Base-by-base conservation (phyloP, 2,113 vertebrate species). In the Lynx canadensis region DNA sequence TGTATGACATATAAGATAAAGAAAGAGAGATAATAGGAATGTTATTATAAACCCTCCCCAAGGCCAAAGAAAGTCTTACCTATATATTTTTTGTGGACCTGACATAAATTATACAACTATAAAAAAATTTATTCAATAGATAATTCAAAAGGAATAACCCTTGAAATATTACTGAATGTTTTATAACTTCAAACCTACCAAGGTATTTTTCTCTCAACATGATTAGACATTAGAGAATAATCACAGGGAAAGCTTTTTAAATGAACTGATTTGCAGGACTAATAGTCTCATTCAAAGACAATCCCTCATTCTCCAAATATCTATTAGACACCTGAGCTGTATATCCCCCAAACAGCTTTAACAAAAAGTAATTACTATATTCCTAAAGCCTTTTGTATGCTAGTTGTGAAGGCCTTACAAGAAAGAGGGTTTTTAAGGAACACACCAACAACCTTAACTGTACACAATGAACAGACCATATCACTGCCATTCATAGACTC, bases 211-310 rank as follows among this genome's bases (percentile, higher is more conserved):
- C 82, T 74, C 85, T 98, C 73, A 78, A 85, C 57, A 87, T 60
- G 55, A 94, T 84, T 81, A 90, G 57, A 88, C 57, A 95, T 73
- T 95, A 96, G 91, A 55, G 92, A 97, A 36, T 82, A 88, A 97
- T 38, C 0, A 1, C 0, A 18, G 71, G 63, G 38, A 95, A 9
- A 0, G 31, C 33, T 93, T 36, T 48, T 87, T 81, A 82, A 98
- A 87, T 81, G 68, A 95, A 92, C 81, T 92, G 31, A 93, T 94
- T 96, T 97, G 95, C 57, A 98, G 82, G 50, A 98, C 94, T 98
- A 96, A 97, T 45, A 85, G 90, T 97, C 81, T 74, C 84, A 84
- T 94, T 97, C 93, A 97, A 83, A 97, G 96, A 55, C 33, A 31
- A 98, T 97, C 50, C 38, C 60, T 97, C 97, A 33, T 94, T 92